Conservation (phyloP, 2,797 vertebrate species). For the Anableps anableps region DNA sequence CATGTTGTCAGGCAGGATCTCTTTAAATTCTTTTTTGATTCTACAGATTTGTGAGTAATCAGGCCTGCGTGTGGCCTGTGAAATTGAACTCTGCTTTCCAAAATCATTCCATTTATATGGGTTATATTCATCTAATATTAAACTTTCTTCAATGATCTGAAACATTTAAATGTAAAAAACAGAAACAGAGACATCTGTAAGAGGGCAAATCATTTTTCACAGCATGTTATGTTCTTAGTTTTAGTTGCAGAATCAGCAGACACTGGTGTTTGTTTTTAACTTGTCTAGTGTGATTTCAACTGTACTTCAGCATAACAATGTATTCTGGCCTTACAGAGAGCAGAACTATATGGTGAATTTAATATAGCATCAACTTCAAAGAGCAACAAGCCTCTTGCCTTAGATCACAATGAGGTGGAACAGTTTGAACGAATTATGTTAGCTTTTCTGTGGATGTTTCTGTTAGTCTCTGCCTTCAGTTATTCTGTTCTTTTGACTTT, state of each 20-base stretch:
- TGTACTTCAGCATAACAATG: slow-evolving; percentile 22
- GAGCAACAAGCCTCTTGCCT: slow-evolving; percentile 25
- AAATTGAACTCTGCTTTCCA: background rate
- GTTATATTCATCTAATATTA: background rate
- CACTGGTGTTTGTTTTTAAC: slow-evolving; percentile 51
- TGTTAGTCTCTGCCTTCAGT: slow-evolving; percentile 28
- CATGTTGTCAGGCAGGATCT: no score
- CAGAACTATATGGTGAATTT: slow-evolving; percentile 10
- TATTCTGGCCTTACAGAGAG: slow-evolving; percentile 24
- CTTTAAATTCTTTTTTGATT: background rate
- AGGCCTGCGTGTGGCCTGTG: background rate
- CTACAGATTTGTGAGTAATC: background rate
- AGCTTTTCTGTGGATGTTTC: slow-evolving; percentile 27
- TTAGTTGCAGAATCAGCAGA: slow-evolving; percentile 47
- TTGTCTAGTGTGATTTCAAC: slow-evolving; percentile 26
- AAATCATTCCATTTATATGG: background rate
- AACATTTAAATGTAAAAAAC: background rate
- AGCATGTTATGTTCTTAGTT: slow-evolving; percentile 13
- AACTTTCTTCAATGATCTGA: background rate
- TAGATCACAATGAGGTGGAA: slow-evolving; percentile 42
- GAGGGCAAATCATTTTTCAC: background rate
- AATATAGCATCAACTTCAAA: slow-evolving; percentile 61
- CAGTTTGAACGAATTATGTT: slow-evolving; percentile 38
- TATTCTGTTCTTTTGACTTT: slow-evolving; percentile 18
- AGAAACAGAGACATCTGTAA: background rate